Evolutionary conservation across 1,140 invertebrate species (phyloP), one percentile per base, ranked within the genome.

Genomic region (Atta colombica): DNA sequence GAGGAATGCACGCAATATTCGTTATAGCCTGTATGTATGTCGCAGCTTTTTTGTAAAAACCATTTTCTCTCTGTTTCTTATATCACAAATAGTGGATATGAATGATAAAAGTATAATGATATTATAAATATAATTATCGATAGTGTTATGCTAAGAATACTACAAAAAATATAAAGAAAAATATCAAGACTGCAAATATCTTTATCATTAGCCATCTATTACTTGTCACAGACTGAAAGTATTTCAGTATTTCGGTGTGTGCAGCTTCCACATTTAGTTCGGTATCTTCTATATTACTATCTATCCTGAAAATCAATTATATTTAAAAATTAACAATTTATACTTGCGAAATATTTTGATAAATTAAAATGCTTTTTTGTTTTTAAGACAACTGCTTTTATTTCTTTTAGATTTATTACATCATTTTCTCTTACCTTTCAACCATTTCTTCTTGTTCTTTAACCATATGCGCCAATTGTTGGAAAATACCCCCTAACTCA

Each of bases 201-300:
- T 99, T 99, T 91, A 99, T 98, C 99, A 99, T 99, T 14, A 99
- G 96, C 98, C 99, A 99, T 91, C 99, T 97, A 96, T 99, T 99
- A 63, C 98, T 99, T 14, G 99, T 98, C 25, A 99, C 98, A 28
- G 98, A 99, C 95, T 99, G 98, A 94, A 99, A 99, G 96, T 99
- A 99, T 95, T 98, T 99, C 78, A 99, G 96, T 88, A 99, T 98
- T 96, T 99, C 99, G 25, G 97, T 96, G 94, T 99, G 99, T 25
- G 99, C 99, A 69, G 98, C 98, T 96, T 99, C 99, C 53, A 99
- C 98, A 96, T 99, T 99, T 91, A 99, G 93, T 94, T 98, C 98
- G 3, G 99, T 97, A 94, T 99, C 98, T 94, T 99, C 98, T 84
- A 99, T 97, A 96, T 99, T 99, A 4, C 98, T 96, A 96, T 99